Evolutionary conservation across 2,888 invertebrate species (phyloP).

Genomic region (Dolichopus griseipennis): DNA sequence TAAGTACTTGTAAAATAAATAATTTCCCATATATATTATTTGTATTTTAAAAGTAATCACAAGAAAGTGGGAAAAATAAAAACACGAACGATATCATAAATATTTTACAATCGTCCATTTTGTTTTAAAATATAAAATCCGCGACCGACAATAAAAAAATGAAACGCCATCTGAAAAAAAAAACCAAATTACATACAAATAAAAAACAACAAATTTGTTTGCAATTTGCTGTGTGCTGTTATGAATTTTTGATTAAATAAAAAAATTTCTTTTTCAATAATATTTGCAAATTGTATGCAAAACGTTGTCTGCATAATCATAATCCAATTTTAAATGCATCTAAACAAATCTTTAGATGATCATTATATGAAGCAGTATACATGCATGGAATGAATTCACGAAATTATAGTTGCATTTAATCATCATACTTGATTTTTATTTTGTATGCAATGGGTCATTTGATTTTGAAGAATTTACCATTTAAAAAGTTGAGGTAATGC

Average conservation of each 20-base stretch:
- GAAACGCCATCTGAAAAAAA: background rate
- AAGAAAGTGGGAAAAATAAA: background rate
- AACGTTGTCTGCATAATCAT: conserved; percentile 27
- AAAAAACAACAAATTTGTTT: background rate
- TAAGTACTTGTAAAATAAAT: background rate
- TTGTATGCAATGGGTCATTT: too few relatives aligned
- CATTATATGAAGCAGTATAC: background rate
- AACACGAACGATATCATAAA: background rate
- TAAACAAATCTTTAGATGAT: background rate
- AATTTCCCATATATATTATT: too few relatives aligned
- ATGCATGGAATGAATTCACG: background rate
- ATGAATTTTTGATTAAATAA: background rate
- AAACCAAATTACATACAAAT: background rate
- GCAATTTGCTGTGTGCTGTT: background rate
- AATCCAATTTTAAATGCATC: conserved; percentile 12
- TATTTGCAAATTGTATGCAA: conserved; percentile 8
- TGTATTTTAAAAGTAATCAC: background rate
- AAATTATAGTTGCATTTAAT: background rate
- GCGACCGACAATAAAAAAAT: background rate
- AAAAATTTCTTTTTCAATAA: background rate
- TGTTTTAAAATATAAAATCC: background rate
- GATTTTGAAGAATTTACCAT: too few relatives aligned
- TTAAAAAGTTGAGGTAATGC: too few relatives aligned
- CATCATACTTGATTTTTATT: too few relatives aligned
- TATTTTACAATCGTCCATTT: background rate